phyloP scores from a whole-genome alignment of 2,888 invertebrate genomes.

The Coenonympha glycerion region DNA sequence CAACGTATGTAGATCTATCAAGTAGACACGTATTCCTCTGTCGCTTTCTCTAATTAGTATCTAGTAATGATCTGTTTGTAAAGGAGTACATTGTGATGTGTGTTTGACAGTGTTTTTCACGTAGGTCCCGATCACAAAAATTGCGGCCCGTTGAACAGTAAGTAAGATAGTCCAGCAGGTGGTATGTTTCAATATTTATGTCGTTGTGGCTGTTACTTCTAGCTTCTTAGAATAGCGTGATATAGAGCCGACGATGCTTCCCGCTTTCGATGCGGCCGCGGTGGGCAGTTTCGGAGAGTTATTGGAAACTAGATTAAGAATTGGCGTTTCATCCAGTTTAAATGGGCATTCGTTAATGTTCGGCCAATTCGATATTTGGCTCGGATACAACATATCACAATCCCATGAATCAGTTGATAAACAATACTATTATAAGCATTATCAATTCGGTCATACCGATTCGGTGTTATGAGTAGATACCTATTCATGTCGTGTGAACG shows the following conservation, averaged over 20 bases:
- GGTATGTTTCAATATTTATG: slow-evolving; percentile 61
- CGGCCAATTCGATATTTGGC: slow-evolving; percentile 54
- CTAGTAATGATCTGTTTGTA: slow-evolving; percentile 46
- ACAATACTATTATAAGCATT: slow-evolving; percentile 26
- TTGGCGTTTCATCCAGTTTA: slow-evolving; percentile 33
- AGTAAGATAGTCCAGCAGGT: slow-evolving; percentile 66
- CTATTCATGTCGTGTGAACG: not conserved
- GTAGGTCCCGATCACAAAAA: slow-evolving; percentile 76
- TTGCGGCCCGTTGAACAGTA: slow-evolving; percentile 74
- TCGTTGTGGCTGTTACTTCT: slow-evolving; percentile 63
- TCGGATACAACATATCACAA: slow-evolving; percentile 42
- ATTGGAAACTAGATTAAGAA: slow-evolving; percentile 33
- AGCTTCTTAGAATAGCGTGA: slow-evolving; percentile 55
- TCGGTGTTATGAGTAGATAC: slow-evolving; percentile 3
- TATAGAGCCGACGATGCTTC: slow-evolving; percentile 43
- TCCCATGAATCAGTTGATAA: slow-evolving; percentile 44
- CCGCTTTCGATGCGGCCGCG: slow-evolving; percentile 44
- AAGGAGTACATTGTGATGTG: slow-evolving; percentile 62
- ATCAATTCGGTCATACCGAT: slow-evolving; percentile 18
- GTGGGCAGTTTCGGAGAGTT: slow-evolving; percentile 33
- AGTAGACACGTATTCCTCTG: slow-evolving; percentile 39
- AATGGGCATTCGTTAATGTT: slow-evolving; percentile 45
- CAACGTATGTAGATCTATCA: slow-evolving; percentile 51
- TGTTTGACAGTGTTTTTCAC: slow-evolving; percentile 74
- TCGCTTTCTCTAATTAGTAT: slow-evolving; percentile 40